phyloP scores from a whole-genome alignment of 2,797 vertebrate genomes.

The Peromyscus nudipes region DNA sequence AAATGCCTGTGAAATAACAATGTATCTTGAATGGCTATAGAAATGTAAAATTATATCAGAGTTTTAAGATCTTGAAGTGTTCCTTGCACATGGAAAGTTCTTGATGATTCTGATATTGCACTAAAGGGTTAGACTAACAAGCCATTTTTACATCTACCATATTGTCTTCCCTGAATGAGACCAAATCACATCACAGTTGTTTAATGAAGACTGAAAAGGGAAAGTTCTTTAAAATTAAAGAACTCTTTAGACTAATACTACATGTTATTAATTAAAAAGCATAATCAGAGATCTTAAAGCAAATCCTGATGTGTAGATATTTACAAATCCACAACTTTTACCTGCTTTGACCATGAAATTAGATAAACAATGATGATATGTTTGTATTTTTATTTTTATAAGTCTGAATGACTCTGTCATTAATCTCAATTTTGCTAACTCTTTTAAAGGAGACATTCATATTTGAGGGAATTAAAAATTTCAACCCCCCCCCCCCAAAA shows the following conservation, averaged over 20 bases:
- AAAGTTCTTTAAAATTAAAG: background rate
- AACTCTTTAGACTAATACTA: background rate
- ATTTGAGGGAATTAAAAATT: background rate
- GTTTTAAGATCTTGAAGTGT: background rate
- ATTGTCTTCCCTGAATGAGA: background rate
- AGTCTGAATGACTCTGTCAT: background rate
- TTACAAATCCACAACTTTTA: background rate
- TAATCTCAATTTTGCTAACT: background rate
- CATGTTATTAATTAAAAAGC: background rate
- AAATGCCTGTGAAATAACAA: background rate
- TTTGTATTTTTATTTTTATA: constrained; percentile 10
- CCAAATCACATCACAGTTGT: background rate
- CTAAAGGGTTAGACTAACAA: background rate
- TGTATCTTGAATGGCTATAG: background rate
- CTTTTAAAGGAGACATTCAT: background rate
- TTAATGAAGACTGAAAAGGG: background rate
- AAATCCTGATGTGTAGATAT: background rate
- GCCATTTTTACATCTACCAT: background rate
- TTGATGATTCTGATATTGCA: background rate
- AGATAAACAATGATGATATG: background rate
- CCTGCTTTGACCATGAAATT: constrained; percentile 26
- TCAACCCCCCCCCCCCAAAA: background rate
- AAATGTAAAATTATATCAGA: background rate
- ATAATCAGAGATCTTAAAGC: background rate
- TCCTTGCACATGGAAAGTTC: background rate